Percentiles rank a stretch among this genome's conserved stretches.
phyloP scores from a whole-genome alignment of 2,888 invertebrate genomes.

The Zelleria hepariella region DNA sequence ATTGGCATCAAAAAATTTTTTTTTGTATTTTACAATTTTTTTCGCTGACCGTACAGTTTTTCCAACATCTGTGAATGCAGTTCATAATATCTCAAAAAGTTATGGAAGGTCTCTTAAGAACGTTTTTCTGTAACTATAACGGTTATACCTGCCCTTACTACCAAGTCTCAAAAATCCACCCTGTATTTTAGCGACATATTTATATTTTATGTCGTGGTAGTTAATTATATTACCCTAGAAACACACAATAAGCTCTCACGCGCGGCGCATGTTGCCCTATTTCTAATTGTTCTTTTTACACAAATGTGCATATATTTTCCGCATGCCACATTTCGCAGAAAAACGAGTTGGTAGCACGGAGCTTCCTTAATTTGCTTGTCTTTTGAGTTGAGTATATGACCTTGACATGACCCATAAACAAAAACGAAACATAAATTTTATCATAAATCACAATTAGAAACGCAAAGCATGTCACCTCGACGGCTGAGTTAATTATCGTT shows the following conservation, averaged over 20 bases:
- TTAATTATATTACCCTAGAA: neutral
- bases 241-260: neutral
- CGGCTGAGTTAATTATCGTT: neutral
- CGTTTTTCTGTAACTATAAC: too few relatives aligned
- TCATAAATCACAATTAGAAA: conserved; percentile 17
- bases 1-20: too few relatives aligned
- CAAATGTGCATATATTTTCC: neutral
- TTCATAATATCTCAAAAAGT: too few relatives aligned
- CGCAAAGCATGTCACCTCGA: neutral
- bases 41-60: too few relatives aligned
- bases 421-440: conserved; percentile 16
- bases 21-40: too few relatives aligned
- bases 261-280: neutral
- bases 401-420: too few relatives aligned
- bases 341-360: neutral
- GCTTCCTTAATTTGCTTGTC: neutral
- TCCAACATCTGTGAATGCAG: too few relatives aligned
- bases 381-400: neutral
- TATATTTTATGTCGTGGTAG: neutral
- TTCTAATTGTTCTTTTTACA: neutral
- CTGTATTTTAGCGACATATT: too few relatives aligned
- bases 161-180: too few relatives aligned
- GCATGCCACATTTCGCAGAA: neutral
- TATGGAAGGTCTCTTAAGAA: too few relatives aligned
- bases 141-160: too few relatives aligned